Evolutionary conservation across 2,888 invertebrate genomes (phyloP).

Genomic region (Dryobotodes eremita): DNA sequence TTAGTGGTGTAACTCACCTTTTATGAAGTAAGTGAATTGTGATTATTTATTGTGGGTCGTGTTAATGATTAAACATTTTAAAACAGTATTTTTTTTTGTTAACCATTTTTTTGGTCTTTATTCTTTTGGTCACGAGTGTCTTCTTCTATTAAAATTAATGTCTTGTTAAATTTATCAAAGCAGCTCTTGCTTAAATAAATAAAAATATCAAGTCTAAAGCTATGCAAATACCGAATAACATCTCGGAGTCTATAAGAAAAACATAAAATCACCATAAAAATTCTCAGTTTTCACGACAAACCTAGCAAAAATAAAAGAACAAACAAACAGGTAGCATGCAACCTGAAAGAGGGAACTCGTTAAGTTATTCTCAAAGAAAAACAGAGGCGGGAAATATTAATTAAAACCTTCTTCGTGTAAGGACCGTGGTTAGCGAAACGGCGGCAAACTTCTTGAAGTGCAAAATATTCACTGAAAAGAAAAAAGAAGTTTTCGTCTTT

Average conservation of each 20-base stretch:
- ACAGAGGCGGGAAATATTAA: slow-evolving; percentile 61
- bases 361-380: slow-evolving; percentile 60
- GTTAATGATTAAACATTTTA: slow-evolving; percentile 17
- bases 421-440: slow-evolving; percentile 35
- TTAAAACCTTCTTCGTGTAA: slow-evolving; percentile 59
- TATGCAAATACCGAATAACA: slow-evolving; percentile 3
- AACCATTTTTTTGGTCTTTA: not conserved
- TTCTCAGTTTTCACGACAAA: not conserved
- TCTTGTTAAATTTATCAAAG: not conserved
- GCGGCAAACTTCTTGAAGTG: slow-evolving; percentile 44
- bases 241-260: not conserved
- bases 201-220: not conserved
- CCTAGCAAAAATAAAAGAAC: slow-evolving; percentile 21
- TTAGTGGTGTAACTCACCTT: slow-evolving; percentile 55
- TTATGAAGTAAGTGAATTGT: slow-evolving; percentile 44
- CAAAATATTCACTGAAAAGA: slow-evolving; percentile 45
- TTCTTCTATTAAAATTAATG: no score
- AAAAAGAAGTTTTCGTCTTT: slow-evolving; percentile 34
- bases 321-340: slow-evolving; percentile 43
- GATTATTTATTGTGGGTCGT: slow-evolving; percentile 32
- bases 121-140: not conserved
- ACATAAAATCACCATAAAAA: not conserved
- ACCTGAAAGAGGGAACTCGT: slow-evolving; percentile 53
- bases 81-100: not conserved
- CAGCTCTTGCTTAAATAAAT: not conserved